Base-by-base conservation (phyloP, 2,797 vertebrate genomes). In the Onychomys leucogaster region DNA sequence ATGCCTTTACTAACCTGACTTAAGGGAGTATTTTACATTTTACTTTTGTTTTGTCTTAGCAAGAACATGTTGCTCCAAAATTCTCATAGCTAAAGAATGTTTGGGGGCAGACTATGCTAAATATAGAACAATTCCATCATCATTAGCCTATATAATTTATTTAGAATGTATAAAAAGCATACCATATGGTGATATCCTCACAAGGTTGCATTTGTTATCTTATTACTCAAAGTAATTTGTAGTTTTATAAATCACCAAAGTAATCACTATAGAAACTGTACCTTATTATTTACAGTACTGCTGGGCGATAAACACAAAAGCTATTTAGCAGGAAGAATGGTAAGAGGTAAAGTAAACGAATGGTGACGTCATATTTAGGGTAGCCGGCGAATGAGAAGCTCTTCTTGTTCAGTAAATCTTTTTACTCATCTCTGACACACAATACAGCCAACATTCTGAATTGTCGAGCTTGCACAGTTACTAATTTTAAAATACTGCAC, bases 111-210 rank as follows among this genome's bases (percentile, higher is more conserved):
- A 91, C 71, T 91, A 88, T 81, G 77, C 95, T 94, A 88, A 96
- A 34, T 67, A 85, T 95, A 96, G 93, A 93, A 90, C 37, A 92
- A 55, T 87, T 82, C 32, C 91, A 57, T 71, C 61, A 97, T 81
- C 55, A 61, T 92, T 97, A 97, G 92, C 93, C 81, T 89, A 82
- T 82, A 93, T 82, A 97, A 55, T 46, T 88, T 69, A 92, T 93
- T 95, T 96, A 86, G 89, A 77, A 92, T 12, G 87, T 96, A 87
- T 89, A 61, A 97, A 91, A 95, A 80, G 69, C 75, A 41, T 12
- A 97, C 10, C 90, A 96, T 97, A 93, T 96, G 94, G 91, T 77
- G 43, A 91, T 90, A 41, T 41, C 34, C 90, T 96, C 46, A 52
- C 1, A 88, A 93, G 61, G 52, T 19, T 81, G 90, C 25, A 57